Conservation (phyloP, 1,140 invertebrate genomes). For the Pollicipes pollicipes region DNA sequence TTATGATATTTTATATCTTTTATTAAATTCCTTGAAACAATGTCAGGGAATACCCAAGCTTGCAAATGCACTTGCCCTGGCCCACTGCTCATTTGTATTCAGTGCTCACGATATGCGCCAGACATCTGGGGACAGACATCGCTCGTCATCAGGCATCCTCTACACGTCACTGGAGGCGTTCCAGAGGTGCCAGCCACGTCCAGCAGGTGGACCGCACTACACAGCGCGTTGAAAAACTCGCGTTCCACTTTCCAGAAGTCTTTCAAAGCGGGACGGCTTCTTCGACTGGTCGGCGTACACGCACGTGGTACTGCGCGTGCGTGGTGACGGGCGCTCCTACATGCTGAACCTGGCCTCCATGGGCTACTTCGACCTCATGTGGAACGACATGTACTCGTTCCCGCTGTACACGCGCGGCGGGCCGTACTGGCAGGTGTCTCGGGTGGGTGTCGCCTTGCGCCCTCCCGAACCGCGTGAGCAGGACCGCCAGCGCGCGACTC, state of each 20-base stretch:
- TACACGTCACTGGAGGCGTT: background rate
- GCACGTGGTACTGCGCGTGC: slow-evolving; percentile 58
- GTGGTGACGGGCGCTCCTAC: slow-evolving; percentile 82
- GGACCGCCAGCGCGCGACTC: too few relatives aligned
- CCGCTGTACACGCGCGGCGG: slow-evolving; percentile 78
- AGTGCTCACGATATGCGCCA: background rate
- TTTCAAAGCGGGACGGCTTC: slow-evolving; percentile 48
- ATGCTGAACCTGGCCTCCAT: slow-evolving; percentile 50
- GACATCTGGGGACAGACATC: background rate
- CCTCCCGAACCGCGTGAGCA: background rate
- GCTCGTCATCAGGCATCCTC: background rate
- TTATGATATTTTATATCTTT: background rate
- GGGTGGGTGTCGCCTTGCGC: slow-evolving; percentile 33
- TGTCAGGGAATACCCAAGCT: too few relatives aligned
- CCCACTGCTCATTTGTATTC: background rate
- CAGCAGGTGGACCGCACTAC: too few relatives aligned
- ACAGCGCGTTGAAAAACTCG: too few relatives aligned
- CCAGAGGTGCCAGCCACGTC: too few relatives aligned
- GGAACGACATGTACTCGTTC: slow-evolving; percentile 68
- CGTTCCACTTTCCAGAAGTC: slow-evolving; percentile 36
- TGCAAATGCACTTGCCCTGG: too few relatives aligned
- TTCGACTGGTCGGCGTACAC: slow-evolving; percentile 62
- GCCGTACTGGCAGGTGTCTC: slow-evolving; percentile 84
- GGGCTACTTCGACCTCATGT: slow-evolving; percentile 54
- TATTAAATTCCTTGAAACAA: too few relatives aligned